These are phyloP conservation scores for Choloepus hoffmanni DNA, from an alignment of 2,113 vertebrate species.

Conservation along the genomic window DNA sequence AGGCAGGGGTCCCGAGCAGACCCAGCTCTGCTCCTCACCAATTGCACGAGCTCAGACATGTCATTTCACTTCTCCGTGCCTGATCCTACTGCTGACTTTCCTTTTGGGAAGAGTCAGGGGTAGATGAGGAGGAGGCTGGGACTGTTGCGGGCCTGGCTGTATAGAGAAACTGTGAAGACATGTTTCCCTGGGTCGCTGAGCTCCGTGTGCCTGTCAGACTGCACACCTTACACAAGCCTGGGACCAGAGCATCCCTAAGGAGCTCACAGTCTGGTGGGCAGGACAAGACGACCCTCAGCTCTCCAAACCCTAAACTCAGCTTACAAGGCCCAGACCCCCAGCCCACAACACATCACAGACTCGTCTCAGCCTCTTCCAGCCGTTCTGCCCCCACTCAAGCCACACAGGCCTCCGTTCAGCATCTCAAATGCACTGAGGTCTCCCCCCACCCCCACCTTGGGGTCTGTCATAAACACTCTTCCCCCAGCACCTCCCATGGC, in stretches of 20 bases:
- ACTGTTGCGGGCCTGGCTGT: background rate
- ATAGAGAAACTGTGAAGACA: background rate
- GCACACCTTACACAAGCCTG: background rate
- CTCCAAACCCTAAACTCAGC: background rate
- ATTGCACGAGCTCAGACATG: background rate
- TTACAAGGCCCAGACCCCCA: background rate
- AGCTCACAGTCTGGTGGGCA: background rate
- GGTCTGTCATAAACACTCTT: background rate
- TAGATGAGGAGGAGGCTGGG: background rate
- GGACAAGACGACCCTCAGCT: background rate
- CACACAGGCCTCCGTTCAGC: background rate
- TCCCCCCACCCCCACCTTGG: accelerated
- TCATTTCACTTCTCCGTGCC: background rate
- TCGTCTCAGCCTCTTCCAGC: background rate
- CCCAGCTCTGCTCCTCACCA: background rate
- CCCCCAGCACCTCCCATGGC: no score
- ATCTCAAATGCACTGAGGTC: background rate
- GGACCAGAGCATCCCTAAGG: background rate
- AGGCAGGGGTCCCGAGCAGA: background rate
- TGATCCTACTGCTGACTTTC: background rate
- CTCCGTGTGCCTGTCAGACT: background rate
- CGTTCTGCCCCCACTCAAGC: background rate
- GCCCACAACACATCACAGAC: background rate
- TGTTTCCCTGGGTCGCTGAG: background rate
- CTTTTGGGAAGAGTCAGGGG: background rate